Percentiles rank a stretch among this genome's conserved stretches.
Evolutionary conservation across 92 coral and sea anemone genomes (phyloP).

Genomic region (Plumapathes pennacea): DNA sequence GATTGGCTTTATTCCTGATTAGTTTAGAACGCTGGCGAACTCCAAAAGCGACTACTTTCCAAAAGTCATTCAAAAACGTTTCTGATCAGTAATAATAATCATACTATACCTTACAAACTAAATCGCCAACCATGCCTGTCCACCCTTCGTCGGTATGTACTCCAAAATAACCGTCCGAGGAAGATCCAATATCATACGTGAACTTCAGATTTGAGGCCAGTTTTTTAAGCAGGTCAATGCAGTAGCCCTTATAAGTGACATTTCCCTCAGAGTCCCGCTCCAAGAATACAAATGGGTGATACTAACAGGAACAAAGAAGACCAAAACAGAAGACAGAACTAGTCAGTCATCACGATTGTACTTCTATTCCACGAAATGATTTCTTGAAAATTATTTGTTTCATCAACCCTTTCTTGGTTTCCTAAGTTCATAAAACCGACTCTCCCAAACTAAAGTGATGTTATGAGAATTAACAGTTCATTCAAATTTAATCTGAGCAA

Average conservation of each 20-base stretch:
- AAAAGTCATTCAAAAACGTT: too few relatives aligned
- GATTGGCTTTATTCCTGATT: too few relatives aligned
- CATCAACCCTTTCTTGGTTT: too few relatives aligned
- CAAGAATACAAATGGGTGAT: conserved; percentile 32
- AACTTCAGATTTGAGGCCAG: conserved; percentile 51
- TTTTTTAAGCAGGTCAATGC: conserved; percentile 56
- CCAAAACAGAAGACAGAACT: neutral
- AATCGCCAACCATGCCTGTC: conserved; percentile 54
- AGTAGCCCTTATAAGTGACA: conserved; percentile 44
- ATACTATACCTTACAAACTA: conserved; percentile 31
- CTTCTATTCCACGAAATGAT: neutral
- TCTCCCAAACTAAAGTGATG: too few relatives aligned
- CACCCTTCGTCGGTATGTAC: conserved; percentile 42
- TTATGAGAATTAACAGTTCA: too few relatives aligned
- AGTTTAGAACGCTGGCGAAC: too few relatives aligned
- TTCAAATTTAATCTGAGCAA: too few relatives aligned
- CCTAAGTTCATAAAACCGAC: too few relatives aligned
- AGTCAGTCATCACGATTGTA: neutral
- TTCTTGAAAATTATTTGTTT: too few relatives aligned
- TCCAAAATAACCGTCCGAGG: conserved; percentile 39
- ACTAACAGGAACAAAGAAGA: conserved; percentile 4
- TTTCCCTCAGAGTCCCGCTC: conserved; percentile 22
- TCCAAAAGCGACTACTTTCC: too few relatives aligned
- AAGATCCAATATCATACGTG: conserved; percentile 50
- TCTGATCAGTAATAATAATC: too few relatives aligned